phyloP scores from a whole-genome alignment of 53 echinoderm and acorn worm genomes.

The Mesocentrotus franciscanus region DNA sequence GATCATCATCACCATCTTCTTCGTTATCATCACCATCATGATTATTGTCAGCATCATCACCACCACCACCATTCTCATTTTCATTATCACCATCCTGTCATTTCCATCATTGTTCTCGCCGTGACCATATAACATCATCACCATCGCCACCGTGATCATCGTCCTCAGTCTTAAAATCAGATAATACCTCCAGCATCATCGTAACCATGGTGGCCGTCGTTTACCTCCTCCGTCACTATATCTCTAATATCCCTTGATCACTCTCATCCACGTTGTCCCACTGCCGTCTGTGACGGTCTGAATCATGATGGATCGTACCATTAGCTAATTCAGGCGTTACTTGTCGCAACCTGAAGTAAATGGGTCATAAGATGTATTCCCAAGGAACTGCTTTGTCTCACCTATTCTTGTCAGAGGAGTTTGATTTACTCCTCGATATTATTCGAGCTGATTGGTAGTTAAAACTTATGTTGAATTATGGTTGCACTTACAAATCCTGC shows the following conservation, averaged over 20 bases:
- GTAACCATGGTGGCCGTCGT: neutral
- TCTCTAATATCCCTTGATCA: neutral
- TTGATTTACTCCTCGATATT: neutral
- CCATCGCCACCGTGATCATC: neutral
- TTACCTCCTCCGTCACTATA: neutral
- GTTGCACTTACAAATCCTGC: neutral
- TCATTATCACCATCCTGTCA: too few relatives aligned
- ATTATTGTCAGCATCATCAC: too few relatives aligned
- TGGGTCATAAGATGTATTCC: neutral
- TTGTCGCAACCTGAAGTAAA: conserved; percentile 20
- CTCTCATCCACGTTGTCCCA: neutral
- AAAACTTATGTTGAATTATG: neutral
- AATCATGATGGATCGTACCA: conserved; percentile 5
- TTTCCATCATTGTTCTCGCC: neutral
- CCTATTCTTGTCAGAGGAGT: neutral
- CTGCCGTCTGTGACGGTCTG: neutral
- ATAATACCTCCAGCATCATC: neutral
- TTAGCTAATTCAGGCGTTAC: conserved; percentile 23
- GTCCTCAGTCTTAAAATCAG: too few relatives aligned
- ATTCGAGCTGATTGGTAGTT: neutral
- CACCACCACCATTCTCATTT: too few relatives aligned
- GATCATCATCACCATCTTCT: too few relatives aligned
- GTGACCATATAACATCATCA: neutral
- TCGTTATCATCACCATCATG: neutral
- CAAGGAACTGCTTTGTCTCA: neutral